Evolutionary conservation across 2,888 invertebrate species (phyloP), one percentile per base, ranked within the genome.

Genomic region (Aricia artaxerxes): DNA sequence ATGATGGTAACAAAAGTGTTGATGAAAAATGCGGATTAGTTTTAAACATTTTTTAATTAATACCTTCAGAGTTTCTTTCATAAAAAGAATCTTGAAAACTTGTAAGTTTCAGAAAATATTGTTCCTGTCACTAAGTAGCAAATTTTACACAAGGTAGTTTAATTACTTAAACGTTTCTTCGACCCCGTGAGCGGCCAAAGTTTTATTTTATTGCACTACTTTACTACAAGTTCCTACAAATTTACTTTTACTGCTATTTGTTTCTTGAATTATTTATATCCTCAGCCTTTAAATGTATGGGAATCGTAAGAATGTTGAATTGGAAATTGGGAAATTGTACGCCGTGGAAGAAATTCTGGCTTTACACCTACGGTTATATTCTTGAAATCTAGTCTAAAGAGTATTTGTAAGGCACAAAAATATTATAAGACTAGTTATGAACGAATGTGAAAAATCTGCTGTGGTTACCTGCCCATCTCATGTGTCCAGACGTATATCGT

Each of bases 201-300:
- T 76, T 76, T 76, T 57, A 76, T 57, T 57, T 76, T 76, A 76
- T 76, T 76, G 76, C 76, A 76, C 76, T 35, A 57, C 76, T 76
- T 76, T 57, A 76, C 57, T 76, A 76, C 76, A 57, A 76, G 53
- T 76, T 76, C 53, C 76, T 76, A 57, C 76, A 31, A 44, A 49
- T 76, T 76, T 76, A 57, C 57, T 76, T 76, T 76, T 76, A 49
- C 76, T 76, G 13, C 53, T 57, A 57, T 76, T 76, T 76, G 76
- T 24, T 76, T 57, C 53, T 57, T 53, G 76, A 76, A 57, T 76
- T 76, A 76, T 76, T 76, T 57, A 73, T 76, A 76, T 16, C 35
- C 76, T 13, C 6, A 1, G 49, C 76, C 53, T 76, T 73, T 44
- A 44, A 69, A 69, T 69, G 35, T 35, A 69, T 69, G 69, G 35